Base-by-base conservation (phyloP, 2,113 vertebrate species). In the Erythrocercus mccallii region DNA sequence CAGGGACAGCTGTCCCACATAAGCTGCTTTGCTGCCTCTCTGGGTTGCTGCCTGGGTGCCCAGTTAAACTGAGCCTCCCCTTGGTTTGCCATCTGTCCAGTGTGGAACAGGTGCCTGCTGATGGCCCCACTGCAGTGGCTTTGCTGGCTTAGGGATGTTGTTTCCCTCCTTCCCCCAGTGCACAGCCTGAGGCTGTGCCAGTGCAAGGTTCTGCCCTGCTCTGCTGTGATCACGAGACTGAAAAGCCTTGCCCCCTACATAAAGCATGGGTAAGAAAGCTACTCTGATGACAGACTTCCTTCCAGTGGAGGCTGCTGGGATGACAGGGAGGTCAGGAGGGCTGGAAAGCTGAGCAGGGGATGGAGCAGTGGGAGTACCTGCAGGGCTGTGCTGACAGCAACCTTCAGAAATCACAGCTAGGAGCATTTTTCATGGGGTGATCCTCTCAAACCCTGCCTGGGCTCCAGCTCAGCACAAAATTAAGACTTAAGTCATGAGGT, bases 1-100 rank as follows among this genome's bases (percentile, higher is more conserved):
- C 65, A 65, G 61, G 47, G 45, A 23, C 40, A 82, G 90, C 70
- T 84, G 78, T 57, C 51, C 56, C 37, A 27, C 23, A 3, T 79
- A 92, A 96, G 70, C 85, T 93, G 44, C 87, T 91, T 94, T 93
- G 40, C 57, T 90, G 64, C 69, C 66, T 90, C 28, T 1, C 68
- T 57, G 54, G 37, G 25, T 48, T 57, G 81, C 40, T 93, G 72
- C 54, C 20, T 31, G 37, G 54, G 42, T 83, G 47, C 35, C 6
- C 8, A 24, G 72, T 61, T 76, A 65, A 69, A 53, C 61, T 74
- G 33, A 58, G 21, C 70, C 30, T 60, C 16, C 45, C 12, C 61
- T 86, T 72, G 27, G 18, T 84, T 74, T 35, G n/a, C 58, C 35
- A 0, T 89, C 73, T 95, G 69, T 30, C 44, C 51, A 23, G 68